Evolutionary conservation across 2,888 invertebrate genomes (phyloP), one percentile per base, ranked within the genome.

Genomic region (Platyscelio sp.): DNA sequence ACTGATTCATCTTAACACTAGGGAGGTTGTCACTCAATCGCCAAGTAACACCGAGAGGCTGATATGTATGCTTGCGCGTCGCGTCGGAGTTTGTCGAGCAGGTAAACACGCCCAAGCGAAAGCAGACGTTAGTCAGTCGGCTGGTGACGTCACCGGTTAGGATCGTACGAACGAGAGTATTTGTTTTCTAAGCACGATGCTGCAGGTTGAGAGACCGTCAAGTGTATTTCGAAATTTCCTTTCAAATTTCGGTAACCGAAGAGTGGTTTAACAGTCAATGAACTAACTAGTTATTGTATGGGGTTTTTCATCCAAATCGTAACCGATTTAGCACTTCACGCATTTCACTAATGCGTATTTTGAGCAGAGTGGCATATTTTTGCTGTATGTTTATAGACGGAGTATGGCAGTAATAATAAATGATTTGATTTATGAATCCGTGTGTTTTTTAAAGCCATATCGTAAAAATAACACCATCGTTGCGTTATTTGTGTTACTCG

Each of bases 81-180:
- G 79, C 71, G 79, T 79, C 72, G 54, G 29, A 54, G 61, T 67
- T 49, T 40, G 27, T 11, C 18, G 78, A 43, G 80, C 67, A 79
- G 79, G 80, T 80, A 80, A 74, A 76, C 76, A 82, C 82, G 76
- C 82, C 82, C 82, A 82, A 82, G 76, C 68, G 75, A 63, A 68
- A 81, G 80, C 76, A 65, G 71, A 76, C 76, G 70, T 70, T 75
- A 76, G 33, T 76, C 81, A 75, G 67, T 20, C 63, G n/a, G 58
- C 22, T 75, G 81, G 29, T 81, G 81, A 81, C 81, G 81, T 81
- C 81, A 81, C 38, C 81, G 63, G 27, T 63, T 74, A 18, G 80
- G 65, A 70, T 78, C 80, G 74, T n/a, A n/a, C n/a, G n/a, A n/a
- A n/a, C n/a, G n/a, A n/a, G 51, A 49, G 29, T 24, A 40, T 24